Evolutionary conservation across 2,797 vertebrate species (phyloP).

Genomic region (Knipowitschia caucasica): DNA sequence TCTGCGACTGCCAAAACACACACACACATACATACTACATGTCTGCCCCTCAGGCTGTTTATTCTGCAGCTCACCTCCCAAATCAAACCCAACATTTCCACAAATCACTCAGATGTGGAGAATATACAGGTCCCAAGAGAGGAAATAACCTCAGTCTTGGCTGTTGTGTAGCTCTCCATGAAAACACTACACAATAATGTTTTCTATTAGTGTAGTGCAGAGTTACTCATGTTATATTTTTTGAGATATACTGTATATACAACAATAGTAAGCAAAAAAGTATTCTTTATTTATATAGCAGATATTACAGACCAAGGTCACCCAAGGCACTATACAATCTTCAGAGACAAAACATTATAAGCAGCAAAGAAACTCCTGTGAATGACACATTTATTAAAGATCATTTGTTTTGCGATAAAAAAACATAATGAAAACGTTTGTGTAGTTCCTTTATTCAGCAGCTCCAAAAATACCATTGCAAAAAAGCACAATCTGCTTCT

Average conservation of each 20-base stretch:
- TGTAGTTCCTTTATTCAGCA: too few relatives aligned
- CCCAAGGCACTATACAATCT: too few relatives aligned
- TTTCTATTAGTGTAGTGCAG: not conserved
- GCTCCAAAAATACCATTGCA: too few relatives aligned
- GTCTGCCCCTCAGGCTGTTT: conserved; percentile 6
- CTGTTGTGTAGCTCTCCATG: not conserved
- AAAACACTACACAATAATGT: conserved; percentile 3
- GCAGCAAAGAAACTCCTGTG: too few relatives aligned
- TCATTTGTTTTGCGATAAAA: too few relatives aligned
- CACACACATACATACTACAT: conserved; percentile 3
- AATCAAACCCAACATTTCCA: conserved; percentile 12
- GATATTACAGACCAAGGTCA: too few relatives aligned
- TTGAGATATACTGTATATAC: not conserved
- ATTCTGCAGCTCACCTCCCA: not conserved
- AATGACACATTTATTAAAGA: too few relatives aligned
- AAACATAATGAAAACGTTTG: too few relatives aligned
- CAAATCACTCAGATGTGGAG: conserved; percentile 2
- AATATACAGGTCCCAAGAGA: not conserved
- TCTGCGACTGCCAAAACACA: not conserved
- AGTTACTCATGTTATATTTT: not conserved
- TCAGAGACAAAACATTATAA: too few relatives aligned
- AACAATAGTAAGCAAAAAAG: too few relatives aligned
- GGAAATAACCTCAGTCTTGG: not conserved
- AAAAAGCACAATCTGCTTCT: too few relatives aligned
- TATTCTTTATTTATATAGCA: too few relatives aligned